These are phyloP conservation scores for Gallirallus australis DNA, from an alignment of 2,797 vertebrate genomes.

Conservation along the genomic window DNA sequence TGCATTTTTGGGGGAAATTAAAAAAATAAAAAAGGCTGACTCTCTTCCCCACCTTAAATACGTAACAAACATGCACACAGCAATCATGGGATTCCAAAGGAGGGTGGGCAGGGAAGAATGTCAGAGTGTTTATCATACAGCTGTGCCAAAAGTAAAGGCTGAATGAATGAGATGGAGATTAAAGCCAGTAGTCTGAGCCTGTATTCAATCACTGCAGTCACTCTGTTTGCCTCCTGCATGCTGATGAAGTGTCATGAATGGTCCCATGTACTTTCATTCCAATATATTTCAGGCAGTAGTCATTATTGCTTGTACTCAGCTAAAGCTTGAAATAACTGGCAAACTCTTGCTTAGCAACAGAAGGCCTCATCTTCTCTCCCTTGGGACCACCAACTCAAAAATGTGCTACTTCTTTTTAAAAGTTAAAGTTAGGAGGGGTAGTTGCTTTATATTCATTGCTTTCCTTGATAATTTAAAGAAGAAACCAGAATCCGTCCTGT, in stretches of 20 bases:
- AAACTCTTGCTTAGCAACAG: conserved; percentile 76
- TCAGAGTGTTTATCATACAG: conserved; percentile 89
- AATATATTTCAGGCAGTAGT: conserved; percentile 79
- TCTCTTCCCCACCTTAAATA: background rate
- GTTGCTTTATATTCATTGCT: background rate
- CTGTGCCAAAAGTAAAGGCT: conserved; percentile 84
- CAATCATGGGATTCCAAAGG: conserved; percentile 64
- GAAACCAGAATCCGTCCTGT: background rate
- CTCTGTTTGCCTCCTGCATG: conserved; percentile 86
- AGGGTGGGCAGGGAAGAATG: conserved; percentile 72
- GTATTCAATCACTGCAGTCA: conserved; percentile 88
- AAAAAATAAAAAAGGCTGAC: background rate
- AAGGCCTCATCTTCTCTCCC: conserved; percentile 68
- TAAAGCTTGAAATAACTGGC: conserved; percentile 80
- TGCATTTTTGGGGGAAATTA: fast-evolving
- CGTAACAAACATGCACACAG: conserved; percentile 29
- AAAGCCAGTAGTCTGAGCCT: conserved; percentile 88
- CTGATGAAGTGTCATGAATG: conserved; percentile 90
- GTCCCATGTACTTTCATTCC: conserved; percentile 85
- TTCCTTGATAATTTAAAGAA: conserved; percentile 10
- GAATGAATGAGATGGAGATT: conserved; percentile 91
- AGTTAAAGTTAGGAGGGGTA: conserved; percentile 62
- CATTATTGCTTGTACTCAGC: conserved; percentile 80
- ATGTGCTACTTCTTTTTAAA: conserved; percentile 63
- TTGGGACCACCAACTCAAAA: conserved; percentile 61